Conservation (phyloP, 1,140 invertebrate genomes). For the Sitobion miscanthi region DNA sequence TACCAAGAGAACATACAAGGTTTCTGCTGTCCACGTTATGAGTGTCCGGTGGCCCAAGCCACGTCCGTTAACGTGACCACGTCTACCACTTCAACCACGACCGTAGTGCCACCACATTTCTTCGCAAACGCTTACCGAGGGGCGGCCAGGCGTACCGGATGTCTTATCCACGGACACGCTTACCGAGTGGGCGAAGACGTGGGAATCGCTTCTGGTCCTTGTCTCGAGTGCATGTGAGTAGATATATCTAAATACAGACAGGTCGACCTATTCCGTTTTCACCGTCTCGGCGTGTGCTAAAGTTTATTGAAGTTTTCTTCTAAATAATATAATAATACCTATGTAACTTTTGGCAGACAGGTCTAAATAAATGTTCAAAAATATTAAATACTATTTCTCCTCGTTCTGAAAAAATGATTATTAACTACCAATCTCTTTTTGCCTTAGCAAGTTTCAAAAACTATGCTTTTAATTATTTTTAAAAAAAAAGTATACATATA, state of each 20-base stretch:
- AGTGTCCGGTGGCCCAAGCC: conserved; percentile 87
- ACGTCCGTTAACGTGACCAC: conserved; percentile 79
- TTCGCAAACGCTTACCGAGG: conserved; percentile 78
- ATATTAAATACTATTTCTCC: background rate
- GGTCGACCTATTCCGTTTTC: background rate
- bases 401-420: background rate
- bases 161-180: conserved; percentile 80
- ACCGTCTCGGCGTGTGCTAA: background rate
- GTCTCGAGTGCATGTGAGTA: conserved; percentile 90
- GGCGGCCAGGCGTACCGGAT: conserved; percentile 75
- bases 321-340: background rate
- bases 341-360: background rate
- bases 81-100: conserved; percentile 84
- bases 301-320: background rate
- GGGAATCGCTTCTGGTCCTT: conserved; percentile 83
- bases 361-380: background rate
- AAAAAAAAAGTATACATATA: too few relatives aligned
- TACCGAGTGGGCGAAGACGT: conserved; percentile 85
- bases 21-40: conserved; percentile 93
- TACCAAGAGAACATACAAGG: conserved; percentile 89
- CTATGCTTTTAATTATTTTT: too few relatives aligned
- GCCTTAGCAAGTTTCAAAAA: too few relatives aligned
- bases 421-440: background rate
- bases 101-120: conserved; percentile 82
- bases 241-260: conserved; percentile 45